phyloP scores from a whole-genome alignment of 2,797 vertebrate genomes.

The Kryptolebias ocellatus region DNA sequence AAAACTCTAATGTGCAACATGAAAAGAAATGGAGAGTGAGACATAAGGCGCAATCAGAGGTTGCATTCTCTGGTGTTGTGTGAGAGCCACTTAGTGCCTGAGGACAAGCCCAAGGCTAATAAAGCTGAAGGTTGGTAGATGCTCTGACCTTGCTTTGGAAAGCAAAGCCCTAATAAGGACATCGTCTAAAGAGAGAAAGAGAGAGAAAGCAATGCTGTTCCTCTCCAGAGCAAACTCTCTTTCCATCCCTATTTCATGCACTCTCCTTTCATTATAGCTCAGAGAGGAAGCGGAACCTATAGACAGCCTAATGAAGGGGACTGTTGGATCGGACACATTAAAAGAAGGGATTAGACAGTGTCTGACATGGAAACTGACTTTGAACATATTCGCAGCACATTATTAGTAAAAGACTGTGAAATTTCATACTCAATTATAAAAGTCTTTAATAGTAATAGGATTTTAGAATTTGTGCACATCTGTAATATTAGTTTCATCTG shows the following conservation, averaged over 20 bases:
- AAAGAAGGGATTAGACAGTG: conserved; percentile 73
- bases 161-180: conserved; percentile 79
- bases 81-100: conserved; percentile 73
- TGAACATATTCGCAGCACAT: conserved; percentile 69
- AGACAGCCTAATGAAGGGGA: conserved; percentile 72
- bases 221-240: conserved; percentile 71
- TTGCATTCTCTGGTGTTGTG: conserved; percentile 65
- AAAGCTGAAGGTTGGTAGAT: conserved; percentile 76
- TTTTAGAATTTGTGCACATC: conserved; percentile 65
- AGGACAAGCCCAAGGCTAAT: conserved; percentile 79
- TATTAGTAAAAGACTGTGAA: conserved; percentile 76
- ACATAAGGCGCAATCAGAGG: conserved; percentile 74
- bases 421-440: conserved; percentile 72
- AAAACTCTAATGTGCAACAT: conserved; percentile 62
- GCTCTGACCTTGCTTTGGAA: conserved; percentile 77
- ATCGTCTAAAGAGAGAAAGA: conserved; percentile 58
- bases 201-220: conserved; percentile 61
- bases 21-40: conserved; percentile 62
- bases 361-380: conserved; percentile 74
- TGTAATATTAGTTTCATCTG: conserved; percentile 68
- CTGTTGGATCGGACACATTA: conserved; percentile 67
- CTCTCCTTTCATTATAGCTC: conserved; percentile 70
- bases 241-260: conserved; percentile 64
- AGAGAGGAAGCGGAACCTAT: conserved; percentile 65
- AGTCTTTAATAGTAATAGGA: conserved; percentile 74